Conservation (phyloP, 2,113 vertebrate species). For the Leuciscus idus region DNA sequence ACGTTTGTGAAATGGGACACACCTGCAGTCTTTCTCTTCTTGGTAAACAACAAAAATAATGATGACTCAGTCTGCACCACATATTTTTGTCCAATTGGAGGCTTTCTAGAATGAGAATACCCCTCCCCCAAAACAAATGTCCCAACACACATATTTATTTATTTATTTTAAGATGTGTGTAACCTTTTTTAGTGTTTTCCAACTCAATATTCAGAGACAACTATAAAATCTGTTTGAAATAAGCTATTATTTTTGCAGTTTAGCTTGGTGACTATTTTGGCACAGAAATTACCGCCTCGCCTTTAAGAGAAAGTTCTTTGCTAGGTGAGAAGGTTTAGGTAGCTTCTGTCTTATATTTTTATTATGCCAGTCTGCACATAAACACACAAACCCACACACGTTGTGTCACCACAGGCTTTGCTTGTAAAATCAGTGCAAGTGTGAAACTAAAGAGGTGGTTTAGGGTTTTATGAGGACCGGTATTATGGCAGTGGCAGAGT, state of each 20-base stretch:
- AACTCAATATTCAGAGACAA: too few species aligned
- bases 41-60: background rate
- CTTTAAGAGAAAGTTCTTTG: background rate
- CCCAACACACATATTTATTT: background rate
- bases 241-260: background rate
- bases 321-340: background rate
- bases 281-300: background rate
- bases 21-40: background rate
- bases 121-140: background rate
- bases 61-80: background rate
- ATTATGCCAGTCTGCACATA: background rate
- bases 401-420: constrained; percentile 46
- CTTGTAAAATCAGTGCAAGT: constrained; percentile 56
- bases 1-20: too few species aligned
- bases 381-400: constrained; percentile 17
- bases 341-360: background rate
- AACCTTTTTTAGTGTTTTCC: too few species aligned
- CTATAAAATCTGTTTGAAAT: too few species aligned
- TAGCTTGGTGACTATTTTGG: background rate
- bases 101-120: background rate
- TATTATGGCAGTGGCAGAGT: constrained; percentile 37
- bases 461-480: constrained; percentile 51
- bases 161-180: too few species aligned
- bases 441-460: constrained; percentile 59
- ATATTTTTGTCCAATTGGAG: background rate